Percentiles rank a stretch among this genome's conserved stretches.
These are phyloP conservation scores for Alviniconcha marisindica DNA, from an alignment of 1,140 invertebrate genomes.

Conservation along the genomic window DNA sequence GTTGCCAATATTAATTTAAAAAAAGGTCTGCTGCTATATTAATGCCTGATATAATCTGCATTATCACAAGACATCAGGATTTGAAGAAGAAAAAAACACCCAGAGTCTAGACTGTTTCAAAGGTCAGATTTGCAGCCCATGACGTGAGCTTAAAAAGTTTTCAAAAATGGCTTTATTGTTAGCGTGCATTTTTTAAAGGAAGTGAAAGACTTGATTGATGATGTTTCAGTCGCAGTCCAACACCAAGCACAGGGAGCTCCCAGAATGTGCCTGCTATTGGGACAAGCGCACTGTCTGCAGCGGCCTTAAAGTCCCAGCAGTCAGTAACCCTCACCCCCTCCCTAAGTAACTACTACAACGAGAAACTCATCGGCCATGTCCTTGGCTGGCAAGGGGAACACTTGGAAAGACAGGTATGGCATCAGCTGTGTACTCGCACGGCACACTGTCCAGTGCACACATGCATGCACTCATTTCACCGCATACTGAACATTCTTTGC, in stretches of 20 bases:
- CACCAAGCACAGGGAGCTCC: conserved; percentile 73
- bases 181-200: too few species aligned
- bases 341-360: conserved; percentile 92
- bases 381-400: conserved; percentile 94
- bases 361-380: conserved; percentile 93
- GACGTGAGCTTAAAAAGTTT: not conserved
- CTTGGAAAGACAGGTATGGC: conserved; percentile 92
- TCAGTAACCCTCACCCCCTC: conserved; percentile 85
- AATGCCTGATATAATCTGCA: too few species aligned
- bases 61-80: too few species aligned
- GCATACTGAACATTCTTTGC: too few species aligned
- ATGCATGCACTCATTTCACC: too few species aligned
- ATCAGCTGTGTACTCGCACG: not conserved
- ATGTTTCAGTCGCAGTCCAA: conserved; percentile 75
- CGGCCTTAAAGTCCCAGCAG: conserved; percentile 67
- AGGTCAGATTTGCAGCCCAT: too few species aligned
- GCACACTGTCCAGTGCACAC: not conserved
- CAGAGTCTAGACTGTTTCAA: too few species aligned
- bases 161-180: not conserved
- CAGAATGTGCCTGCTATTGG: conserved; percentile 59
- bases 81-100: too few species aligned
- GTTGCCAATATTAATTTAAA: too few species aligned
- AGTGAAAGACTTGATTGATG: too few species aligned
- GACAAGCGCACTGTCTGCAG: conserved; percentile 59
- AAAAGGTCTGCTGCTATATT: too few species aligned